Evolutionary conservation across 2,888 invertebrate genomes (phyloP), one percentile per base, ranked within the genome.

Genomic region (Caenorhabditis zanzibari): DNA sequence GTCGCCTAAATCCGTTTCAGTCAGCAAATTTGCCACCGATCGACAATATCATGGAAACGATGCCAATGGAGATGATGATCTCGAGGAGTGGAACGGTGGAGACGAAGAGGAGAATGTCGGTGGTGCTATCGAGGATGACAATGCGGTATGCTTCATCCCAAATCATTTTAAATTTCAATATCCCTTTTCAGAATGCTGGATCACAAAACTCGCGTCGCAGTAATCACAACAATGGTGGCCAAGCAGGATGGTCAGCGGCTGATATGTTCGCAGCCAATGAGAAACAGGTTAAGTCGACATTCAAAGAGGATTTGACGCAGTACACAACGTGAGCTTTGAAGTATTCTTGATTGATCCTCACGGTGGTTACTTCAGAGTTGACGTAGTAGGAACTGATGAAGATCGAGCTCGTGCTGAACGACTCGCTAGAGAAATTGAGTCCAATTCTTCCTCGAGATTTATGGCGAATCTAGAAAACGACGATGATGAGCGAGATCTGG

Each of bases 221-320:
- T 44, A 68, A 79, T 38, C 77, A 81, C 19, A 77, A 76, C 16
- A 83, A 85, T 52, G 86, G 84, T 16, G 86, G 84, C n/a, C 90
- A 90, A 1, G n/a, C 47, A 94, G 98, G 98, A 81, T 98, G 98
- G 98, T 96, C 97, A 94, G 95, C 96, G 2, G 95, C 96, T 93
- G 97, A 98, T 89, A 98, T 98, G 98, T 98, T 98, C 93, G 95
- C 95, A 87, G 96, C 95, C 93, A 98, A 98, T 93, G 96, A 96
- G 93, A 95, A 95, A 92, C 95, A 97, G 93, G 96, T 98, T 12
- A 95, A 95, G 91, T 96, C 97, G 88, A 96, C 96, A 2, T 98
- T 96, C 93, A 96, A 97, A 92, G 96, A 96, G 91, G 95, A 96
- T 84, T 93, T 98, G 89, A 94, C 95, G n/a, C 96, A 96, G 49